phyloP scores from a whole-genome alignment of 2,113 vertebrate species.

The Tinamus guttatus region DNA sequence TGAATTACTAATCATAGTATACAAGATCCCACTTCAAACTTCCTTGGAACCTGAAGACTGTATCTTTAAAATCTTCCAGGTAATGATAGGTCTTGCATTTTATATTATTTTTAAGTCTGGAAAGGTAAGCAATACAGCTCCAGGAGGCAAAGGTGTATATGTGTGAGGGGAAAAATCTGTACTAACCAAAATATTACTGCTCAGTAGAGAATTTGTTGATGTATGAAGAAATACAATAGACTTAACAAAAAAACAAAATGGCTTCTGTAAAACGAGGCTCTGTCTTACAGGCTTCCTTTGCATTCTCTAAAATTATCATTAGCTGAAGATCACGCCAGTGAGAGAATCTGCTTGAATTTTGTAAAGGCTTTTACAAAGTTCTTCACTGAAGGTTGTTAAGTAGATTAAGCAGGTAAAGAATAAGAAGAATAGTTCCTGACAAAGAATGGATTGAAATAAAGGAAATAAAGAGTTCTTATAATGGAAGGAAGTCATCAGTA shows the following conservation, averaged over 20 bases:
- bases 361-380: too few species aligned
- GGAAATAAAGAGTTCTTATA: neutral
- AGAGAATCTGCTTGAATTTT: neutral
- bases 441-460: neutral
- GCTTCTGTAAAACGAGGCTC: neutral
- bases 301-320: neutral
- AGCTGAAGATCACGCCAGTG: fast-evolving
- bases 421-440: neutral
- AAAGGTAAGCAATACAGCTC: neutral
- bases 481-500: neutral
- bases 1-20: neutral
- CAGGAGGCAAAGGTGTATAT: neutral
- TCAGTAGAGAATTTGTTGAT: neutral
- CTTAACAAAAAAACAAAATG: neutral
- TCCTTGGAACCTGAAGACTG: neutral
- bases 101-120: neutral
- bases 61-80: neutral
- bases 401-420: neutral
- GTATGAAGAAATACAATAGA: neutral
- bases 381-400: neutral
- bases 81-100: neutral
- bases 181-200: neutral
- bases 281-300: neutral
- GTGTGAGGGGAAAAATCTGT: neutral
- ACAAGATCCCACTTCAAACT: neutral